Base-by-base conservation (phyloP, 1,140 invertebrate species). In the Eumaeus atala region DNA sequence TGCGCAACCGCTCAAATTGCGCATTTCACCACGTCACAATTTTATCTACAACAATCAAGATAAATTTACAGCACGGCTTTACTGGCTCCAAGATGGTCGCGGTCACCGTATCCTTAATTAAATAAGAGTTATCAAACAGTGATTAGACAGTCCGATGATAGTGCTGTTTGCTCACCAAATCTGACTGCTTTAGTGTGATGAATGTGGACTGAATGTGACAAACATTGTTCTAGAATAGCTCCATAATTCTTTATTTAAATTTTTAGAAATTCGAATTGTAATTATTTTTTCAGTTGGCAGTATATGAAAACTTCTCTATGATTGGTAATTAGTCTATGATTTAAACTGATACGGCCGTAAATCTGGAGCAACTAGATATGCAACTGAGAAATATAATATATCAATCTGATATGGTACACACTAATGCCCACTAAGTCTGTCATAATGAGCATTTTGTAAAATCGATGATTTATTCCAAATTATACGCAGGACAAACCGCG, bases 41-140 rank as follows among this genome's bases (percentile, higher is more conserved):
- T 55, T 7, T 50, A 55, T 37, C 38, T 59, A 35, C 56, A 58
- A 37, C 51, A 51, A 53, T 55, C 44, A 49, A 71, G 67, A 79
- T 66, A 72, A 63, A 72, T 77, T 80, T 80, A 77, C 67, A 66
- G 48, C 61, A 36, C 11, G 61, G 66, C 66, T 73, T 78, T 72
- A 56, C 64, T 67, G 59, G 57, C 60, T 53, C 57, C 38, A 44
- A 62, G 60, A 52, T 70, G 77, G 62, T 70, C 72, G 77, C 76
- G 80, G 80, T 81, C 80, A 84, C 76, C 64, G 60, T 72, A 84
- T 81, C 77, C 70, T 67, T 74, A 70, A 76, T 65, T 74, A 84
- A 84, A 84, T 79, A 84, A 49, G 61, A 67, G 66, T 67, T 70
- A 77, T 70, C 62, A 62, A 40, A 18, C 37, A 48, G 58, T 79